Percentiles rank a stretch among this genome's conserved stretches.
These are phyloP conservation scores for Sylvia borin DNA, from an alignment of 2,797 vertebrate genomes.

Conservation along the genomic window DNA sequence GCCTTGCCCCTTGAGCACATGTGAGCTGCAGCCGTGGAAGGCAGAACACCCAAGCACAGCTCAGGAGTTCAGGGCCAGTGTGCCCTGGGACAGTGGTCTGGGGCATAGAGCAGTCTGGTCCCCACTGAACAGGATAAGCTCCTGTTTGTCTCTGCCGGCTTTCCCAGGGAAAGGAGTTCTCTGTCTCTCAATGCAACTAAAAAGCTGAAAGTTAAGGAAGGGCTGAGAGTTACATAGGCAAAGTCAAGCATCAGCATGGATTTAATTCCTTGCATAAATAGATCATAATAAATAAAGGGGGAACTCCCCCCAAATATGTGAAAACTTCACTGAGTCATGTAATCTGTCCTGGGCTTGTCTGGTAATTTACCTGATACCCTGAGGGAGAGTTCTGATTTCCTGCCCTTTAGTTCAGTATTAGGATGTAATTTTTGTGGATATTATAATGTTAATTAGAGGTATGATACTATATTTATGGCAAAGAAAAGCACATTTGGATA, in stretches of 20 bases:
- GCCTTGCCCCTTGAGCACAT: background rate
- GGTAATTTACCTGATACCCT: background rate
- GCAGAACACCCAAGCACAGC: background rate
- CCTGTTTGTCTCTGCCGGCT: background rate
- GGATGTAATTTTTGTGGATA: background rate
- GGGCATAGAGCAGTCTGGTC: rapidly evolving
- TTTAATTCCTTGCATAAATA: background rate
- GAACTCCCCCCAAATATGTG: background rate
- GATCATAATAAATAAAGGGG: background rate
- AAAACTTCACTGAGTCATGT: background rate
- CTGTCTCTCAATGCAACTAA: rapidly evolving
- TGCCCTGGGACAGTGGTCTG: background rate
- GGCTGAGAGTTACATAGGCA: background rate
- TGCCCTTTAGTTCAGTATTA: background rate
- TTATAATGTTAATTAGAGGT: background rate
- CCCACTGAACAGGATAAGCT: background rate
- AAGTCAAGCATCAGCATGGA: background rate
- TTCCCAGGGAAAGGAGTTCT: background rate
- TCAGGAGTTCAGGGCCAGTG: background rate
- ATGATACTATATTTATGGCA: background rate
- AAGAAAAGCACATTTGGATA: background rate
- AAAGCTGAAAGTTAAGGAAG: background rate
- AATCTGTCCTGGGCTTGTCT: background rate
- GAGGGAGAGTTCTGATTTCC: background rate
- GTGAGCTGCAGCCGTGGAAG: background rate